Evolutionary conservation across 37 sponge, comb jelly and placozoan species (phyloP), one percentile per base, ranked within the genome.

Genomic region (Chondrosia reniformis): DNA sequence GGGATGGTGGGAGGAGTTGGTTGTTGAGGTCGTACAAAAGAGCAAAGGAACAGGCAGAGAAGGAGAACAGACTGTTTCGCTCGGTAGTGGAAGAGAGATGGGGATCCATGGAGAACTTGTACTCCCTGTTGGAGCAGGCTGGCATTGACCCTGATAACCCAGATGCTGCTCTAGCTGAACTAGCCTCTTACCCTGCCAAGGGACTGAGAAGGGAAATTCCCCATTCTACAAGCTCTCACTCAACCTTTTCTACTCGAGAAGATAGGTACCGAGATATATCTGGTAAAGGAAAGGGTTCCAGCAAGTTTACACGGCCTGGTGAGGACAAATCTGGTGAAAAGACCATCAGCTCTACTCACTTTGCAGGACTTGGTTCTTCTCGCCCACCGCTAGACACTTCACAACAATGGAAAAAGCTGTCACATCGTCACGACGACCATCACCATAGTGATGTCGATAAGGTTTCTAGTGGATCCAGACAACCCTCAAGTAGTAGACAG

Each of bases 1-100:
- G 79, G 22, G 81, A 67, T 55, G 85, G 84, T 27, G 92, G 92
- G 0, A 84, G 78, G 3, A 91, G 92, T 43, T 91, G 92, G 92
- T 55, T 91, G 40, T 39, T 84, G 41, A 61, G 81, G 31, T 58
- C 92, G 24, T 91, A 91, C 76, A 87, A 91, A 46, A 61, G 92
- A 19, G 92, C 88, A 34, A 6, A 87, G 28, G 92, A 91, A 49
- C 84, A 84, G 45, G 78, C 88, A 24, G 81, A 81, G 28, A 40
- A 33, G 1, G 76, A 81, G 43, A 76, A 67, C 0, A 58, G 19
- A 37, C 61, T 67, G 32, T 43, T 91, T 39, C 79, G 72, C 55
- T 84, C 84, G 46, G 75, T 91, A 31, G 92, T 88, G 22, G 34
- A 37, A 9, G 85, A 79, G 37, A 42, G 84, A n/a, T 91, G 92